These are phyloP conservation scores for Baryphthengus martii DNA, from an alignment of 2,113 vertebrate genomes.

Conservation along the genomic window DNA sequence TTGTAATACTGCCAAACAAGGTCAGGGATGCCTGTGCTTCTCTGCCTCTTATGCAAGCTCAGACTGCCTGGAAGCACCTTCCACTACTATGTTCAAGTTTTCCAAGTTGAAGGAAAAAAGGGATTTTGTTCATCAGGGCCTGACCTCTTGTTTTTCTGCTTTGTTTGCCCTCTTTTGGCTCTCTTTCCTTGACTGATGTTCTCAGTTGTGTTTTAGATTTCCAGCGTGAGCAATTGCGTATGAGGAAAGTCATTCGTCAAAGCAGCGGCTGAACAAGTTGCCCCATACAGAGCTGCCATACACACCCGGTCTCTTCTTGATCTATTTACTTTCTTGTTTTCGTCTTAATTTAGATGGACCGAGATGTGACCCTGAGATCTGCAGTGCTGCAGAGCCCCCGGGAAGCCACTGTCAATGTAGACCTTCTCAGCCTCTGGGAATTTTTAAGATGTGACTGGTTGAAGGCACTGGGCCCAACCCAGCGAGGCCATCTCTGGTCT, in stretches of 20 bases:
- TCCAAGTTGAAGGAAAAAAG: neutral
- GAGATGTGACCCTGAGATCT: neutral
- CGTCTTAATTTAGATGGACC: conserved; percentile 30
- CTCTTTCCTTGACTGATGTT: neutral
- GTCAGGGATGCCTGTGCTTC: neutral
- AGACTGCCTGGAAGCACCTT: neutral
- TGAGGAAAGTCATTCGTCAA: neutral
- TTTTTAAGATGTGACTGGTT: neutral
- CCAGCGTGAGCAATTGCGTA: neutral
- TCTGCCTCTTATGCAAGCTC: neutral
- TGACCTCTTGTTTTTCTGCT: neutral
- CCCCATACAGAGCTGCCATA: neutral
- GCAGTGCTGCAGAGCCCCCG: neutral
- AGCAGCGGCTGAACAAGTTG: neutral
- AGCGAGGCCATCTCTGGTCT: neutral
- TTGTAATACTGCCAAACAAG: neutral
- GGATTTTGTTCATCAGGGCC: neutral
- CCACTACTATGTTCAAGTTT: accelerated
- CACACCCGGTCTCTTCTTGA: neutral
- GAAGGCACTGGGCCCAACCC: neutral
- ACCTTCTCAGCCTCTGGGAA: neutral
- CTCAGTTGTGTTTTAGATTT: neutral
- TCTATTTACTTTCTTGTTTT: neutral
- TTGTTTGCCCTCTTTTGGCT: neutral
- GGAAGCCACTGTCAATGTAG: neutral